Evolutionary conservation across 2,797 vertebrate genomes (phyloP), one percentile per base, ranked within the genome.

Genomic region (Manis crassicaudata): DNA sequence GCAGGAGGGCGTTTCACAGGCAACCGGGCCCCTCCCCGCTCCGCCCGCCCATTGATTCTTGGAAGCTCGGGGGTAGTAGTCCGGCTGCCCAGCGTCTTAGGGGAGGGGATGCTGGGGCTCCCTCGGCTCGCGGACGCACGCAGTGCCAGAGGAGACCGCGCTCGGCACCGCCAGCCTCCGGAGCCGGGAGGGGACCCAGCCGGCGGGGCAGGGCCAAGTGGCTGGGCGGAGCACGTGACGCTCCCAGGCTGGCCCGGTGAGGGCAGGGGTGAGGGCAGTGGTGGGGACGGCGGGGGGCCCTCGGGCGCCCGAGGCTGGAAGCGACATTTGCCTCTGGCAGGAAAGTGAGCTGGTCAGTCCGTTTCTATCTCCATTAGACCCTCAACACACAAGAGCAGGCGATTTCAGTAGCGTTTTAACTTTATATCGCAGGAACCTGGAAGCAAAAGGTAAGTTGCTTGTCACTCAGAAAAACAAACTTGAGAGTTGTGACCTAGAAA

Each of bases 381-480:
- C 56, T 72, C 80, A 25, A 23, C 52, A 89, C 93, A 16, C 75
- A n/a, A 56, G 67, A 92, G 63, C 54, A 6, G n/a, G 65, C 67
- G 63, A 37, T 73, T 29, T 25, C 27, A 12, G 37, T 75, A 52
- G 46, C 50, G 13, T 75, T 82, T 95, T 46, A 63, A 40, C 52
- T 60, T 62, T 40, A 0, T 29, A 10, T 70, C 40, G 60, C 46
- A 65, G 85, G 90, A 83, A 85, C 62, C 79, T 37, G 89, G 81
- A 95, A 90, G 82, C 40, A 2, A 73, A 92, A 96, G 96, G 97
- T 98, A 97, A 97, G 97, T 73, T 83, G 58, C 83, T 90, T 77
- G 50, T 72, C 75, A 80, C 50, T 60, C 65, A 60, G 88, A 65
- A 63, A 73, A 95, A 73, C 56, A 77, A 75, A 92, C 76, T 17